Evolutionary conservation across 2,888 invertebrate genomes (phyloP).

Genomic region (Trissoscelio sp.): DNA sequence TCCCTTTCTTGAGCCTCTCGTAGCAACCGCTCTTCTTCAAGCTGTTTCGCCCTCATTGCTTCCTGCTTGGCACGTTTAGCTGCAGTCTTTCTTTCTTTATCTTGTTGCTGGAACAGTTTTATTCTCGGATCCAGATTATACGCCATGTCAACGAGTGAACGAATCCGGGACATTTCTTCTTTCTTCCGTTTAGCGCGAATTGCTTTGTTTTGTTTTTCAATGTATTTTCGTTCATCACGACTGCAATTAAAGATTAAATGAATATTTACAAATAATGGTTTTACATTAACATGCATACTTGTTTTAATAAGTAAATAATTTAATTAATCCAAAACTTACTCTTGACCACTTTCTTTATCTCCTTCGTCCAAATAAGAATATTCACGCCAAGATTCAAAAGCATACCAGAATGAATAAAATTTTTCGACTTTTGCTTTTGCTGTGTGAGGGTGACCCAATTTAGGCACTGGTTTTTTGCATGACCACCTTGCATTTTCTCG

Average conservation of each 20-base stretch:
- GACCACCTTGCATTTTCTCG: slow-evolving; percentile 95
- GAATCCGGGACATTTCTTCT: slow-evolving; percentile 97
- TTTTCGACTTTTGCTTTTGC: slow-evolving; percentile 93
- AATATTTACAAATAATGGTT: no score
- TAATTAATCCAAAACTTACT: slow-evolving; percentile 84
- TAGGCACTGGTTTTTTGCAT: slow-evolving; percentile 92
- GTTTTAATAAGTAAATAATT: no score
- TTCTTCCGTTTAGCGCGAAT: slow-evolving; percentile 97
- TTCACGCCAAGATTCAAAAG: slow-evolving; percentile 99
- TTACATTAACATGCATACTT: no score
- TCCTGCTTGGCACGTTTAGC: slow-evolving; percentile 94
- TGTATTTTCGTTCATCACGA: slow-evolving; percentile 98
- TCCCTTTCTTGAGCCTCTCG: slow-evolving; percentile 87
- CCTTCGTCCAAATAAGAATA: slow-evolving; percentile 99
- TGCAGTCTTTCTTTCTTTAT: slow-evolving; percentile 94
- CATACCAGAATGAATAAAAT: slow-evolving; percentile 99
- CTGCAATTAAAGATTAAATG: slow-evolving; percentile 76
- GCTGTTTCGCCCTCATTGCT: slow-evolving; percentile 91
- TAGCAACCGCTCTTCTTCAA: slow-evolving; percentile 91
- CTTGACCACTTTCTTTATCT: slow-evolving; percentile 98
- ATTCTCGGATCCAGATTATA: slow-evolving; percentile 98
- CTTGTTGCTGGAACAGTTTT: slow-evolving; percentile 95
- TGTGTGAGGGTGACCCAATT: slow-evolving; percentile 90
- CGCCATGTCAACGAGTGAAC: slow-evolving; percentile 95
- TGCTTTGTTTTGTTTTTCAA: slow-evolving; percentile 98